A percentile compares a stretch with the other conserved stretches of the same genome.
phyloP scores from a whole-genome alignment of 2,797 vertebrate species.

The Enoplosus armatus region DNA sequence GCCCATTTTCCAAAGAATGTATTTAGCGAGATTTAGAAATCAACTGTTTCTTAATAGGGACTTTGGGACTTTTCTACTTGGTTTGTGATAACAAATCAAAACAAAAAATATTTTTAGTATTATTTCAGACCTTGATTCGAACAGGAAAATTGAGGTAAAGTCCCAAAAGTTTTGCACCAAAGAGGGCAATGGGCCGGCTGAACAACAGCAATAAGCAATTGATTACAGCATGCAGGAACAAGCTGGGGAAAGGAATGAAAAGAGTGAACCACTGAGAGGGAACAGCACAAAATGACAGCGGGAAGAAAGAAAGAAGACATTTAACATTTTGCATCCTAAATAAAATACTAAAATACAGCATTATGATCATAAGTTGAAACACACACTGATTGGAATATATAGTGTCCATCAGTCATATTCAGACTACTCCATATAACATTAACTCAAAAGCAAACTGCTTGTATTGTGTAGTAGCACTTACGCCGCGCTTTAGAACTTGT shows the following conservation, averaged over 20 bases:
- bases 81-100: neutral
- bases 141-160: constrained; percentile 30
- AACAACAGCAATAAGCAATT: constrained; percentile 38
- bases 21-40: constrained; percentile 57
- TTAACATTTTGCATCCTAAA: neutral
- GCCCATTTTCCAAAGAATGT: constrained; percentile 65
- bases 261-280: neutral
- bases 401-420: neutral
- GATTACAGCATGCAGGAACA: constrained; percentile 30
- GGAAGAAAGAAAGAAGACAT: neutral
- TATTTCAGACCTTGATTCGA: constrained; percentile 32
- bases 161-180: constrained; percentile 17
- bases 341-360: too few species aligned
- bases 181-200: constrained; percentile 26
- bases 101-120: too few species aligned
- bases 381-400: neutral
- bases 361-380: neutral
- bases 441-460: neutral
- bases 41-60: constrained; percentile 44
- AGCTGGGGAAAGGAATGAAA: constrained; percentile 25
- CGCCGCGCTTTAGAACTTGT: too few species aligned
- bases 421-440: neutral
- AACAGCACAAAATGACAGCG: neutral
- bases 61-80: constrained; percentile 2
- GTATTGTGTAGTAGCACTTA: neutral